Conservation (phyloP, 2,113 vertebrate species). For the Pelecanoides urinatrix region DNA sequence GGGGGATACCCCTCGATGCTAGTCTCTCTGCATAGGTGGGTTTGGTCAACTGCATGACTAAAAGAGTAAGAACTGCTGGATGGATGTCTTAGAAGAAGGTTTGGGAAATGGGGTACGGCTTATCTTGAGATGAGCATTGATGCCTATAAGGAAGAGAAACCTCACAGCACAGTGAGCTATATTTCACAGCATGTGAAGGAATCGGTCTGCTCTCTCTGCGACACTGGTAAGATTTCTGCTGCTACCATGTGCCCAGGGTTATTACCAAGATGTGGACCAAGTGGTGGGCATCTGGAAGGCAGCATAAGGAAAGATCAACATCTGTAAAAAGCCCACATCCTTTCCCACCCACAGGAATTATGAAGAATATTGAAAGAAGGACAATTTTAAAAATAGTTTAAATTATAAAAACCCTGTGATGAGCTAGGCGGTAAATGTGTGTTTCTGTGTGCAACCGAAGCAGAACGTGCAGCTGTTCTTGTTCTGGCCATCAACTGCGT, state of each 20-base stretch:
- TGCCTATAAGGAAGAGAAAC: neutral
- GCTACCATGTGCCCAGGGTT: neutral
- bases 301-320: neutral
- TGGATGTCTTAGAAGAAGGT: neutral
- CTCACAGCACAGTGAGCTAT: neutral
- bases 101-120: neutral
- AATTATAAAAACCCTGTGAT: neutral
- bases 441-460: neutral
- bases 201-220: neutral
- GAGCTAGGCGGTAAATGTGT: neutral
- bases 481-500: neutral
- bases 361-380: neutral
- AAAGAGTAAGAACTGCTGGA: neutral
- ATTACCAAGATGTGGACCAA: neutral
- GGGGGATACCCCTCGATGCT: rapidly evolving
- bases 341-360: neutral
- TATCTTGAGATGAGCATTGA: neutral
- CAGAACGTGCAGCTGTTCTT: neutral
- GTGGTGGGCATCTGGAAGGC: neutral
- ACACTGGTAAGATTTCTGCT: neutral
- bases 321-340: neutral
- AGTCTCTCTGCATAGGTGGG: neutral
- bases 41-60: neutral
- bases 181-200: neutral
- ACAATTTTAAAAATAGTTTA: neutral